A percentile compares a stretch with the other conserved stretches of the same genome.
Conservation (phyloP, 2,888 invertebrate species). For the Cantharis flavilabris region DNA sequence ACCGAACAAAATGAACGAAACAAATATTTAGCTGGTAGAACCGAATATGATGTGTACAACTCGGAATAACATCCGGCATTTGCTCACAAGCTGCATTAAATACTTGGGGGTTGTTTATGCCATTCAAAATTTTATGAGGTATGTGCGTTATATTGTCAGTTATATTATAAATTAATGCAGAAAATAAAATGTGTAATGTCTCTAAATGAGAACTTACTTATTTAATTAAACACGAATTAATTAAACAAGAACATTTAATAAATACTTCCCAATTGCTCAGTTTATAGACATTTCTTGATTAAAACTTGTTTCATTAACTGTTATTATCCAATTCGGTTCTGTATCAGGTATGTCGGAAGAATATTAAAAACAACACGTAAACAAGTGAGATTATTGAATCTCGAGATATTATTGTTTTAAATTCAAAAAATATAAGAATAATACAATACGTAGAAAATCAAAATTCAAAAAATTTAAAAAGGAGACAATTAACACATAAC, state of each 20-base stretch:
- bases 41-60: slow-evolving; percentile 42
- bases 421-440: no score
- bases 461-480: no score
- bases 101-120: slow-evolving; percentile 24
- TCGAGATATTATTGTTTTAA: neutral
- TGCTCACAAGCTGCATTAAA: slow-evolving; percentile 43
- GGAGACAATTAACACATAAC: no score
- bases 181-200: neutral
- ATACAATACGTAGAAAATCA: no score
- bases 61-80: slow-evolving; percentile 48
- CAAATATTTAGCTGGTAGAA: slow-evolving; percentile 48
- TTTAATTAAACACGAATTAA: neutral
- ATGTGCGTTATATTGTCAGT: slow-evolving; percentile 25
- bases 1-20: slow-evolving; percentile 44
- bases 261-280: neutral
- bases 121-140: slow-evolving; percentile 25
- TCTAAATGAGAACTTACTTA: neutral
- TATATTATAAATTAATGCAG: neutral
- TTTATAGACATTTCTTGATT: neutral
- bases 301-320: neutral
- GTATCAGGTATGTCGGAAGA: neutral
- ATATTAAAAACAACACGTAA: neutral
- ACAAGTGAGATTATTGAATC: neutral
- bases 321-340: neutral
- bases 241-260: neutral